These are phyloP conservation scores for Galerucella nymphaeae DNA, from an alignment of 2,888 invertebrate genomes.

Conservation along the genomic window DNA sequence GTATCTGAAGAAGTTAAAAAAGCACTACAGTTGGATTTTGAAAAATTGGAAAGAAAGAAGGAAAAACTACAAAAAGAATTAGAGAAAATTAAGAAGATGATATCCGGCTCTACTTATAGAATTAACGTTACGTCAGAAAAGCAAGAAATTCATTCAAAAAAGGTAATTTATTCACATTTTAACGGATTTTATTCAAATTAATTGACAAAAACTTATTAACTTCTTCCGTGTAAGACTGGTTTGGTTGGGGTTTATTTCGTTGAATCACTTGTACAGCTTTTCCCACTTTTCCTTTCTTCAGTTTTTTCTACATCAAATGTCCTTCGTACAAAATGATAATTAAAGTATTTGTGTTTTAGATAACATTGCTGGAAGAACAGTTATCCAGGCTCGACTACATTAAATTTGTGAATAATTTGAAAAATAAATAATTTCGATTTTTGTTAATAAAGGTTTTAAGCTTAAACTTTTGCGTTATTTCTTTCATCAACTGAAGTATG, in stretches of 20 bases:
- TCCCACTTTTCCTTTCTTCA: too few relatives aligned
- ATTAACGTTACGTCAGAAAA: slow-evolving; percentile 54
- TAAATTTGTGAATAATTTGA: slow-evolving; percentile 9
- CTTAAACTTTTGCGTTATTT: neutral
- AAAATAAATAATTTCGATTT: neutral
- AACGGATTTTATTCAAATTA: too few relatives aligned
- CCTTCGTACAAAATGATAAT: too few relatives aligned
- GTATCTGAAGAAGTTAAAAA: slow-evolving; percentile 57
- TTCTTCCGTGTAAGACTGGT: too few relatives aligned
- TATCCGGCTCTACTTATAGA: slow-evolving; percentile 55
- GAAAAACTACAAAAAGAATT: slow-evolving; percentile 59
- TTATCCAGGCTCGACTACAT: slow-evolving; percentile 24
- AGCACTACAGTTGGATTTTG: slow-evolving; percentile 54
- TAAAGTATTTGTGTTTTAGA: slow-evolving; percentile 18
- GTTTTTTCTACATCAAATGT: too few relatives aligned
- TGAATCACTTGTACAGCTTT: too few relatives aligned
- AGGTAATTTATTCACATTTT: slow-evolving; percentile 49
- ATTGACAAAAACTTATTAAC: too few relatives aligned
- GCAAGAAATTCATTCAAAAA: slow-evolving; percentile 57
- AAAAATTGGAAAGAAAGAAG: slow-evolving; percentile 57
- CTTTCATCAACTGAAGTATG: too few relatives aligned
- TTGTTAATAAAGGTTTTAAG: neutral
- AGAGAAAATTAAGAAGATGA: slow-evolving; percentile 57
- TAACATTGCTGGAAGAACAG: slow-evolving; percentile 22
- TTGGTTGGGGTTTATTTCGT: too few relatives aligned